Conservation (phyloP, 2,113 vertebrate species). For the Proteles cristata region DNA sequence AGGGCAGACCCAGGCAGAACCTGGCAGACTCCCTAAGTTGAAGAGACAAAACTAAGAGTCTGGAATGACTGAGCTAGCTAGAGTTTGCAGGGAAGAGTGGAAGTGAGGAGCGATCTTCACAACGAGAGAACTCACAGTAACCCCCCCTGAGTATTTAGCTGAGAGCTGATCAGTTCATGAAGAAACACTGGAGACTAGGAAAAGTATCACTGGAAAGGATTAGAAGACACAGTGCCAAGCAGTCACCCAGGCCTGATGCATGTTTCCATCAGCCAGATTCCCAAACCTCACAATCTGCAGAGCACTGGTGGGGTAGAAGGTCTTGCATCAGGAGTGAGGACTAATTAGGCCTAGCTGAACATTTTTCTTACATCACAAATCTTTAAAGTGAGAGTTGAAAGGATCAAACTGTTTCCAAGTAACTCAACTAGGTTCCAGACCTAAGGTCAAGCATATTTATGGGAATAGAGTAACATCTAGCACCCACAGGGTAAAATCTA, state of each 20-base stretch:
- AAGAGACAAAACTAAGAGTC: neutral
- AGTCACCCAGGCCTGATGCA: neutral
- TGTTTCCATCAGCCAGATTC: too few relatives aligned
- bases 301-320: too few relatives aligned
- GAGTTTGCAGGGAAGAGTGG: neutral
- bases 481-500: neutral
- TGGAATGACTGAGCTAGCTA: neutral
- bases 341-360: neutral
- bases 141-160: neutral
- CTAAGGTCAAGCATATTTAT: neutral
- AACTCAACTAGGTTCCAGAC: neutral
- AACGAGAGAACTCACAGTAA: neutral
- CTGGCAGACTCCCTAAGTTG: neutral
- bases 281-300: neutral
- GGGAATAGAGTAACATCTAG: neutral
- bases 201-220: neutral
- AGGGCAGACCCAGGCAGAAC: neutral
- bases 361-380: neutral
- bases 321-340: neutral
- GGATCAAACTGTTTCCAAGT: neutral
- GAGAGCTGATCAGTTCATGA: neutral
- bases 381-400: neutral
- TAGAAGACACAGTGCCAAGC: neutral
- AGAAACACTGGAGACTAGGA: neutral
- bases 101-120: neutral